Percentiles rank a stretch among this genome's conserved stretches.
Conservation (phyloP, 2,888 invertebrate species). For the Eupithecia centaureata region DNA sequence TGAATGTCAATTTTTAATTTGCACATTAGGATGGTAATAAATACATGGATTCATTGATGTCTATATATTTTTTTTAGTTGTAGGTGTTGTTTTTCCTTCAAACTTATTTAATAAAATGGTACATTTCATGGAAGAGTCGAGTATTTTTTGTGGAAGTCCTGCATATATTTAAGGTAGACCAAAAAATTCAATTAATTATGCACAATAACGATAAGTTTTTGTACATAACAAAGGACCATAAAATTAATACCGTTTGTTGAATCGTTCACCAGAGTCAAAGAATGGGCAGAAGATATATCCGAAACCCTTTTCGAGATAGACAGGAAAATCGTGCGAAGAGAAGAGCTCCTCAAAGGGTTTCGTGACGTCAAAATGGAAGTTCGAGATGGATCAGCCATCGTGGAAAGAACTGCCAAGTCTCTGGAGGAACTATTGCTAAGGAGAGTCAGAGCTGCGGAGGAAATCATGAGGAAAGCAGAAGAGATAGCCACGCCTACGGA, state of each 20-base stretch:
- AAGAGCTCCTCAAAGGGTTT: constrained; percentile 63
- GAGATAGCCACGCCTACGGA: constrained; percentile 54
- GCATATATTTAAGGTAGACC: neutral
- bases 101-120: too few relatives aligned
- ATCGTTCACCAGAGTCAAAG: constrained; percentile 55
- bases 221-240: neutral
- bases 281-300: constrained; percentile 71
- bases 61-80: too few relatives aligned
- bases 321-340: constrained; percentile 62
- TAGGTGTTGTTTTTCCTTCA: too few relatives aligned
- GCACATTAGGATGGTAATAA: too few relatives aligned
- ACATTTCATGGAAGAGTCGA: too few relatives aligned
- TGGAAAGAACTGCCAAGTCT: constrained; percentile 61
- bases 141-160: neutral
- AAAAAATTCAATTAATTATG: neutral
- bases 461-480: constrained; percentile 71
- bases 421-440: constrained; percentile 63
- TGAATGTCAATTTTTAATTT: too few relatives aligned
- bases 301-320: constrained; percentile 61
- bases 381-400: constrained; percentile 68
- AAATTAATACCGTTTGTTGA: neutral
- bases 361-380: constrained; percentile 59
- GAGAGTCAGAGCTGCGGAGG: constrained; percentile 65
- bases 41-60: too few relatives aligned
- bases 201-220: neutral